Evolutionary conservation across 2,888 invertebrate species (phyloP).

Genomic region (Calameuta idolon): DNA sequence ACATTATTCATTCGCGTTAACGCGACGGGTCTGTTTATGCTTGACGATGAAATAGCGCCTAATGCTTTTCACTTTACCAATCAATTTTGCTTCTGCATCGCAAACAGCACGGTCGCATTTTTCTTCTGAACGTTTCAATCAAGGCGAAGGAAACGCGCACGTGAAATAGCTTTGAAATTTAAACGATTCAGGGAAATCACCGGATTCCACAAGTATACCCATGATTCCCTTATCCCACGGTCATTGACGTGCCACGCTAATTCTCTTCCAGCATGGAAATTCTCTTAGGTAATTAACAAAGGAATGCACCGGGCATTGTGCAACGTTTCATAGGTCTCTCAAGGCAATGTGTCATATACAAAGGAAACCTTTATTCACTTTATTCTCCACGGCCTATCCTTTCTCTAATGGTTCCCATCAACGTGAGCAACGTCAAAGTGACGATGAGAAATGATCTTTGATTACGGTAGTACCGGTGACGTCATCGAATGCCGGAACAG

Average conservation of each 20-base stretch:
- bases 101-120: neutral
- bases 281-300: neutral
- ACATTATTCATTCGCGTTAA: constrained; percentile 24
- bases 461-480: neutral
- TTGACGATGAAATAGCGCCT: constrained; percentile 27
- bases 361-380: neutral
- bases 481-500: neutral
- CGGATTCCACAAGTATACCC: neutral
- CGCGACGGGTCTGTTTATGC: constrained; percentile 1
- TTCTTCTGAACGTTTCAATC: neutral
- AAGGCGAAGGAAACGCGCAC: neutral
- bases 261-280: constrained; percentile 26
- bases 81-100: neutral
- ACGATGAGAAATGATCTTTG: neutral
- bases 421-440: neutral
- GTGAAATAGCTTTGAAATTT: neutral
- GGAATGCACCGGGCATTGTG: neutral
- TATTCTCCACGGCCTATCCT: neutral
- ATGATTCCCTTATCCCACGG: constrained; percentile 17
- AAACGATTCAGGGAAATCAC: constrained; percentile 25
- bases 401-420: neutral
- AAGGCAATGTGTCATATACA: neutral
- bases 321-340: neutral
- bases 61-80: neutral
- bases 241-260: constrained; percentile 40